Evolutionary conservation across 2,888 invertebrate genomes (phyloP).

Genomic region (Carcina quercana): DNA sequence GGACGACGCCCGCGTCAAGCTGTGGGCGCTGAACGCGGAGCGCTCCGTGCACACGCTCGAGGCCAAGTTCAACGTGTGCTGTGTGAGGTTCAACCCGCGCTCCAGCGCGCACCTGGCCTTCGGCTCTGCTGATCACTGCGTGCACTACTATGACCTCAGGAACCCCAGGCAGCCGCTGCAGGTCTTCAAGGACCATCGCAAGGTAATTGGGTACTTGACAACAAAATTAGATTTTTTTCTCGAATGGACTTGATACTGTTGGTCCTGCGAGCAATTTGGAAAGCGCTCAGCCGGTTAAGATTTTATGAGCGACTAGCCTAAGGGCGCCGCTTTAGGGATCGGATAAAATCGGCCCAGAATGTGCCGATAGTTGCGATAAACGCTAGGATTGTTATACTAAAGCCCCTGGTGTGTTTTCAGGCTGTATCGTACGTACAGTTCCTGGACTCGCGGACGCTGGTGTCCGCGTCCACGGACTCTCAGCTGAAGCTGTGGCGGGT

Average conservation of each 20-base stretch:
- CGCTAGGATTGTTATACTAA: slow-evolving; percentile 38
- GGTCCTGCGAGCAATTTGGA: too few relatives aligned
- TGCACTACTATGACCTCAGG: slow-evolving; percentile 95
- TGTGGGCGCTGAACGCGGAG: slow-evolving; percentile 93
- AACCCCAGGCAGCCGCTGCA: slow-evolving; percentile 81
- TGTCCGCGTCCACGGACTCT: slow-evolving; percentile 94
- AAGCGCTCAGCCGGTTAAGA: too few relatives aligned
- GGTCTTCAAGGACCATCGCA: slow-evolving; percentile 76
- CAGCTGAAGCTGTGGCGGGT: slow-evolving; percentile 94
- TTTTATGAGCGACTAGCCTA: too few relatives aligned
- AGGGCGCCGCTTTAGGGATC: too few relatives aligned
- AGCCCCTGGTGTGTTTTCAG: slow-evolving; percentile 36
- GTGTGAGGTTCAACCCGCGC: slow-evolving; percentile 71
- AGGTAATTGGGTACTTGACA: too few relatives aligned
- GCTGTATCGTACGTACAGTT: slow-evolving; percentile 97
- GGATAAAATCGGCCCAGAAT: too few relatives aligned
- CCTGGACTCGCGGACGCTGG: slow-evolving; percentile 87
- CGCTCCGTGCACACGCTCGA: slow-evolving; percentile 88
- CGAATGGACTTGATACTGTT: too few relatives aligned
- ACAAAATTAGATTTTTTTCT: too few relatives aligned
- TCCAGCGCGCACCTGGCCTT: slow-evolving; percentile 93
- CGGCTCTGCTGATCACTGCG: slow-evolving; percentile 97
- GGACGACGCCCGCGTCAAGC: slow-evolving; percentile 93
- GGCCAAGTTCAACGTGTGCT: slow-evolving; percentile 96
- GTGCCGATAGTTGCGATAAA: slow-evolving; percentile 8